Percentiles rank a stretch among this genome's conserved stretches.
phyloP scores from a whole-genome alignment of 2,888 invertebrate genomes.

The Petrolisthes cinctipes region DNA sequence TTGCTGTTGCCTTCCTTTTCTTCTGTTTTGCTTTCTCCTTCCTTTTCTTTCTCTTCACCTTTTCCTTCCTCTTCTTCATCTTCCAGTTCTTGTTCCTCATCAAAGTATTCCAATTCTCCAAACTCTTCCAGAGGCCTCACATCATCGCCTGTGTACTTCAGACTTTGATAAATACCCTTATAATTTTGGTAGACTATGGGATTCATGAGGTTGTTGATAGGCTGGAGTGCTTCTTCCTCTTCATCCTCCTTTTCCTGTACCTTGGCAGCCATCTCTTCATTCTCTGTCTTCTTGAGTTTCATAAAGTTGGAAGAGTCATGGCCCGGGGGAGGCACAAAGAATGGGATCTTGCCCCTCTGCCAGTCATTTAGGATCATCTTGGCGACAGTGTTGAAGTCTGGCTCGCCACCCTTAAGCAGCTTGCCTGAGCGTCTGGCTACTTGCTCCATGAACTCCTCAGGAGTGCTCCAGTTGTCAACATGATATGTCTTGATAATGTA shows the following conservation, averaged over 20 bases:
- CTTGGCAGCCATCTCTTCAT: constrained; percentile 49
- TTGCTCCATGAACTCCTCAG: constrained; percentile 91
- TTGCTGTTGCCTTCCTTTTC: constrained; percentile 9
- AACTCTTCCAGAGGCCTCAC: constrained; percentile 27
- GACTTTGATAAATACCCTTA: constrained; percentile 33
- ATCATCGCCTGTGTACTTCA: constrained; percentile 45
- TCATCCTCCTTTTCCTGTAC: constrained; percentile 45
- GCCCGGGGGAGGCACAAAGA: constrained; percentile 89
- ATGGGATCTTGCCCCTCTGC: constrained; percentile 97
- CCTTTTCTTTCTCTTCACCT: background rate
- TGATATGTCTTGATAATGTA: constrained; percentile 91
- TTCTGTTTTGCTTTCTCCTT: background rate
- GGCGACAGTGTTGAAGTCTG: constrained; percentile 88
- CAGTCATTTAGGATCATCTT: constrained; percentile 98
- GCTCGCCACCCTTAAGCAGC: constrained; percentile 95
- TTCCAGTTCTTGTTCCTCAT: constrained; percentile 20
- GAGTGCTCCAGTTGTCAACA: constrained; percentile 82
- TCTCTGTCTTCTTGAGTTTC: constrained; percentile 58
- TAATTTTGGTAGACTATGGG: constrained; percentile 38
- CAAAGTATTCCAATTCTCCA: constrained; percentile 29
- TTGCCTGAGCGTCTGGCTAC: constrained; percentile 88
- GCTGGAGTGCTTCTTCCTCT: constrained; percentile 35
- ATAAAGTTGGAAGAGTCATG: constrained; percentile 78
- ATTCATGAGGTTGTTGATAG: background rate
- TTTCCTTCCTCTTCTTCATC: constrained; percentile 16